These are phyloP conservation scores for Drosophila eugracilis DNA, from an alignment of 1,140 invertebrate species.

Conservation along the genomic window DNA sequence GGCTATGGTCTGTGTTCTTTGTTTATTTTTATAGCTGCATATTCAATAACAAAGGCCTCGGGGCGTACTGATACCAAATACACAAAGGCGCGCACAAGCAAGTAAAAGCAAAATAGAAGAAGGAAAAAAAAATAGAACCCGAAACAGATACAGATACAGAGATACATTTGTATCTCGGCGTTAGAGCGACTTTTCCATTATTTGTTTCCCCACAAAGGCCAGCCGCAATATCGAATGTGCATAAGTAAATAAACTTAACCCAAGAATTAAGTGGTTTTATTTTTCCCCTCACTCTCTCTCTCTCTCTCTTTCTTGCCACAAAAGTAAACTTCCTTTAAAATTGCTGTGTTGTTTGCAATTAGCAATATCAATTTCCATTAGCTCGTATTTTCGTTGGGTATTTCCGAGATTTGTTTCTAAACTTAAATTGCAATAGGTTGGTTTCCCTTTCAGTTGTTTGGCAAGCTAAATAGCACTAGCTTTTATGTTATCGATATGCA, in stretches of 20 bases:
- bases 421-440: neutral
- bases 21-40: slow-evolving; percentile 42
- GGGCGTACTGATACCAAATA: slow-evolving; percentile 21
- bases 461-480: too few relatives aligned
- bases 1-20: too few relatives aligned
- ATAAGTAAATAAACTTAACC: slow-evolving; percentile 42
- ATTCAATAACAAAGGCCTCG: slow-evolving; percentile 35
- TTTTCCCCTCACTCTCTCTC: too few relatives aligned
- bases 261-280: neutral
- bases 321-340: neutral
- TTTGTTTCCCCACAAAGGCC: slow-evolving; percentile 25
- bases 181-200: slow-evolving; percentile 17
- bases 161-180: slow-evolving; percentile 28
- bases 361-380: neutral
- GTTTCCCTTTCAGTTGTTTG: neutral
- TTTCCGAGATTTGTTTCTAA: neutral
- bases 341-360: slow-evolving; percentile 4
- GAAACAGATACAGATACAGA: slow-evolving; percentile 36
- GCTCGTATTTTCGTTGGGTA: neutral
- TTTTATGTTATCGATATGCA: too few relatives aligned
- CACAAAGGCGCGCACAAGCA: slow-evolving; percentile 27
- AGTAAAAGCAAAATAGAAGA: too few relatives aligned
- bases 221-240: slow-evolving; percentile 30
- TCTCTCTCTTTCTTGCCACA: neutral
- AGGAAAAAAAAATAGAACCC: too few relatives aligned